Conservation (phyloP, 1,140 invertebrate species). For the Phenacoccus solenopsis region DNA sequence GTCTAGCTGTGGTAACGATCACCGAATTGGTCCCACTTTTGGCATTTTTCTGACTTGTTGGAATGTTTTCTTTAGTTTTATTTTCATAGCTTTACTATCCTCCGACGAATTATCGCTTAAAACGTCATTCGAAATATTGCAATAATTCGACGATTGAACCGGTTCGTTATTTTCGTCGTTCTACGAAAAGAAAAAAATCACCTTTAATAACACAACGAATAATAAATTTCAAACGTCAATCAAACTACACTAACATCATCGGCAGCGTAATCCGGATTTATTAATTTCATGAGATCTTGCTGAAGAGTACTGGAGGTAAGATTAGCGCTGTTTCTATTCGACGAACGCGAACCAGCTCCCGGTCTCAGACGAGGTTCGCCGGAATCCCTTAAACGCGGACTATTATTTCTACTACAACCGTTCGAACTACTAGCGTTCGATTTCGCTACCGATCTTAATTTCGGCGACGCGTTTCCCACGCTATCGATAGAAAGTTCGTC, state of each 20-base stretch:
- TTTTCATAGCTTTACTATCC: neutral
- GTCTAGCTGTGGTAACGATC: conserved; percentile 55
- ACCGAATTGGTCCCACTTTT: conserved; percentile 37
- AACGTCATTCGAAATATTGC: neutral
- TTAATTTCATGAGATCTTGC: conserved; percentile 77
- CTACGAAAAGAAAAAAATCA: neutral
- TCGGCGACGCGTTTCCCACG: conserved; percentile 1
- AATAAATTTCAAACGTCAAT: too few species aligned
- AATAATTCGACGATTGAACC: neutral
- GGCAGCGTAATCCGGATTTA: conserved; percentile 66
- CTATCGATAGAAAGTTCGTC: conserved; percentile 45
- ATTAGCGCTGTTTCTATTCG: conserved; percentile 46
- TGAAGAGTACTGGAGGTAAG: conserved; percentile 55
- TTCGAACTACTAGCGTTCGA: conserved; percentile 20
- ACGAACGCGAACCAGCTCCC: conserved; percentile 34
- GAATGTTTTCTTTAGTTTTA: conserved; percentile 18
- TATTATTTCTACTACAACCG: conserved; percentile 32
- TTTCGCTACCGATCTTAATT: conserved; percentile 29
- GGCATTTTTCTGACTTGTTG: neutral
- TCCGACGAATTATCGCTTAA: neutral
- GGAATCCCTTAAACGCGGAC: conserved; percentile 41
- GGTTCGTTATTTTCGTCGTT: neutral
- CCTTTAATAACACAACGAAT: neutral
- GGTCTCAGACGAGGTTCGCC: conserved; percentile 38
- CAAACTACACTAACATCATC: conserved; percentile 31